phyloP scores from a whole-genome alignment of 1,140 invertebrate genomes.

The Pollicipes pollicipes region DNA sequence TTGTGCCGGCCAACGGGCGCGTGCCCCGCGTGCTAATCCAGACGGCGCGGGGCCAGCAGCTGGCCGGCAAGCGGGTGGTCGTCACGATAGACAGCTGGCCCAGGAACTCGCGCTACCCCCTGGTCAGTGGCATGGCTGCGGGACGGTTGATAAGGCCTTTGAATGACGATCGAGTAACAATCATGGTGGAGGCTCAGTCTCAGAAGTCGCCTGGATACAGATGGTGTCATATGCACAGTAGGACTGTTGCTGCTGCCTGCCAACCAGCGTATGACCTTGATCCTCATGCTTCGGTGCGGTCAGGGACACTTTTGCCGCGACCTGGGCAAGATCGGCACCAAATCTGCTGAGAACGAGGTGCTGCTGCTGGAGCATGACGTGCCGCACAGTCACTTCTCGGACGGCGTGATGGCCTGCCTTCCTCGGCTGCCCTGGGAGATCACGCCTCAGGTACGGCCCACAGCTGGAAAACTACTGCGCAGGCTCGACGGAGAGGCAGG shows the following conservation, averaged over 20 bases:
- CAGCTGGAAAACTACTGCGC: no score
- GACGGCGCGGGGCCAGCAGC: conserved; percentile 61
- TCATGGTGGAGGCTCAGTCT: no score
- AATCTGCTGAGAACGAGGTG: conserved; percentile 80
- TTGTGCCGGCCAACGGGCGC: conserved; percentile 72
- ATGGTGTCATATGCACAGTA: no score
- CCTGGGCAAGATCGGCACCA: conserved; percentile 63
- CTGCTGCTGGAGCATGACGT: conserved; percentile 93
- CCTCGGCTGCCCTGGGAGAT: conserved; percentile 81
- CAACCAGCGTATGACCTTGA: no score
- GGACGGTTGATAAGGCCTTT: no score
- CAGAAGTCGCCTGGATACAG: no score
- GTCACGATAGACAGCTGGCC: conserved; percentile 89
- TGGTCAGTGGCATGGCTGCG: no score
- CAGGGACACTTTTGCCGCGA: conserved; percentile 75
- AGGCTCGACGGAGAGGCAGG: no score
- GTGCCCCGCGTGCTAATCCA: conserved; percentile 83
- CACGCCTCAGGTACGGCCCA: conserved; percentile 57
- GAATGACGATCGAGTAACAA: no score
- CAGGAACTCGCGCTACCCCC: conserved; percentile 54
- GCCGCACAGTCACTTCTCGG: conserved; percentile 84
- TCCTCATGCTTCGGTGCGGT: conserved; percentile 15
- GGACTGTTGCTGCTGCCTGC: no score
- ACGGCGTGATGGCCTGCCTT: conserved; percentile 78
- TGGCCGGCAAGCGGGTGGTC: conserved; percentile 70